Evolutionary conservation across 2,113 vertebrate genomes (phyloP).

Genomic region (Erinaceus europaeus): DNA sequence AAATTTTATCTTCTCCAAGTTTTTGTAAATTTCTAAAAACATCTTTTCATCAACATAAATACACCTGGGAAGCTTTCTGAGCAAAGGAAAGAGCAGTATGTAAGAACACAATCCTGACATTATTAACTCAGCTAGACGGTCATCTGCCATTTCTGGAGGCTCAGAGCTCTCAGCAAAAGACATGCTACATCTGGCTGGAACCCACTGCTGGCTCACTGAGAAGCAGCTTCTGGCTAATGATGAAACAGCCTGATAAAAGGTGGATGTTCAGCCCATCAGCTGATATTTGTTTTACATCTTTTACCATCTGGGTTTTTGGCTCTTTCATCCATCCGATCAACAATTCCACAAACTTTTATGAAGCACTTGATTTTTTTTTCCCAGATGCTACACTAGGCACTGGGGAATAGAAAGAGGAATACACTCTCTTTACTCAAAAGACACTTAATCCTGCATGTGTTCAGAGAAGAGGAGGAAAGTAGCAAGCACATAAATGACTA

Average conservation of each 20-base stretch:
- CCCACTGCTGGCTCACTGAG: not conserved
- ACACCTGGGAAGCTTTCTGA: not conserved
- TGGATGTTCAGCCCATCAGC: not conserved
- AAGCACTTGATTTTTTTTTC: conserved; percentile 19
- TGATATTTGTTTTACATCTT: conserved; percentile 49
- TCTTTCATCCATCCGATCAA: conserved; percentile 37
- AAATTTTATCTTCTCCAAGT: conserved; percentile 13
- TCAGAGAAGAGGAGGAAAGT: not conserved
- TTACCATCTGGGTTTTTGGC: conserved; percentile 44
- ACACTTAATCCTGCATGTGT: not conserved
- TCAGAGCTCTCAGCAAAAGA: not conserved
- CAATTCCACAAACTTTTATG: conserved; percentile 48
- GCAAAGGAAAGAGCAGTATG: not conserved
- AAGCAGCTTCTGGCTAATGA: conserved; percentile 35
- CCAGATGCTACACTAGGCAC: not conserved
- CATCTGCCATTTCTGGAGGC: not conserved
- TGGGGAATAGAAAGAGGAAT: conserved; percentile 20
- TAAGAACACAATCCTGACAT: not conserved
- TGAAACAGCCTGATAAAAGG: conserved; percentile 10
- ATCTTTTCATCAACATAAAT: not conserved
- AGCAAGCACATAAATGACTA: not conserved
- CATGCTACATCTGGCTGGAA: not conserved
- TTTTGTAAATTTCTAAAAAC: not conserved
- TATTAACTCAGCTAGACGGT: not conserved
- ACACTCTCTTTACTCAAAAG: conserved; percentile 34